Evolutionary conservation across 2,797 vertebrate species (phyloP).

Genomic region (Lophura swinhoii): DNA sequence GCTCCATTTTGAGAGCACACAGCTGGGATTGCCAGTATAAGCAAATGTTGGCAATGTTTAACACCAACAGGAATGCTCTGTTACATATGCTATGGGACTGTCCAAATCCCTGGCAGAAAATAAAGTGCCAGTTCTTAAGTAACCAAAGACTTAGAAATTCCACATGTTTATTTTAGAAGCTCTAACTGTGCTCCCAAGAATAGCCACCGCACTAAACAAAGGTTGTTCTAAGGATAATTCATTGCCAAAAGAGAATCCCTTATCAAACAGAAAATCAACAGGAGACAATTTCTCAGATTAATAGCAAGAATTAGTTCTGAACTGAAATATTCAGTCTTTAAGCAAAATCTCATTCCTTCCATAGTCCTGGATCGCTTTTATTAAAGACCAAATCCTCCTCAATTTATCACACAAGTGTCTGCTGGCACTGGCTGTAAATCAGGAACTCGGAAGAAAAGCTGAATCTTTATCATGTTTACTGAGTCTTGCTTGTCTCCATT

Average conservation of each 20-base stretch:
- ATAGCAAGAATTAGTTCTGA: neutral
- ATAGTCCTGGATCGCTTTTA: neutral
- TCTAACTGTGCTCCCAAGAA: slow-evolving; percentile 7
- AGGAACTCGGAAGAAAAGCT: neutral
- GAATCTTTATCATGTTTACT: slow-evolving; percentile 1
- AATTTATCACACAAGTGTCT: slow-evolving; percentile 6
- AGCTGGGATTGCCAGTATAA: slow-evolving; percentile 12
- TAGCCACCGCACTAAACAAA: slow-evolving; percentile 1
- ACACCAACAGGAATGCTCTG: neutral
- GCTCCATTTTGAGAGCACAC: slow-evolving; percentile 18
- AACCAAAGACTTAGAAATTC: slow-evolving; percentile 24
- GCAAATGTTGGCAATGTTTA: slow-evolving; percentile 40
- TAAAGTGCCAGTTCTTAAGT: slow-evolving; percentile 46
- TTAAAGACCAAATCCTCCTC: neutral
- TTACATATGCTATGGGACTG: slow-evolving; percentile 37
- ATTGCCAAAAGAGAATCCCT: slow-evolving; percentile 29
- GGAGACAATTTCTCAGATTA: neutral
- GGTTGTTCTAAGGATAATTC: neutral
- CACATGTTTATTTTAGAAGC: slow-evolving; percentile 29
- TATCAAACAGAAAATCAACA: slow-evolving; percentile 43
- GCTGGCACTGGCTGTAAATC: slow-evolving; percentile 5
- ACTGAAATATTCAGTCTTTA: neutral
- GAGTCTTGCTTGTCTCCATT: neutral
- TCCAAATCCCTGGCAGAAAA: slow-evolving; percentile 61
- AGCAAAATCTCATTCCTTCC: neutral